Percentiles rank a stretch among this genome's conserved stretches.
phyloP scores from a whole-genome alignment of 2,888 invertebrate genomes.

The Argyresthia albistria region DNA sequence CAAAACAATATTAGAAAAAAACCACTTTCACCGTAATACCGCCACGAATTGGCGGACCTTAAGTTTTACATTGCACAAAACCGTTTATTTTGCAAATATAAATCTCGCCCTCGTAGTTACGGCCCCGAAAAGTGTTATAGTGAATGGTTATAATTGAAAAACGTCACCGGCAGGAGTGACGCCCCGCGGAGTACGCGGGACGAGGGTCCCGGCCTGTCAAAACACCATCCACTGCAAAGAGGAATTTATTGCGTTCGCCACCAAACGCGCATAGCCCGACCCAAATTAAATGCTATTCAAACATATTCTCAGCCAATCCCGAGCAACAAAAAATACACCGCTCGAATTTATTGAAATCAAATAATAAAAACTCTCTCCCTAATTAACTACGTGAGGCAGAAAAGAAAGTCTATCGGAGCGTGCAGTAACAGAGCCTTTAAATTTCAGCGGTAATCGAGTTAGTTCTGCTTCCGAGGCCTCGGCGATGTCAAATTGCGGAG shows the following conservation, averaged over 20 bases:
- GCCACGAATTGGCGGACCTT: too few relatives aligned
- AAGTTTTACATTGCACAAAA: neutral
- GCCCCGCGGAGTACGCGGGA: conserved; percentile 51
- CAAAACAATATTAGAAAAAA: too few relatives aligned
- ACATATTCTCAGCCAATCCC: neutral
- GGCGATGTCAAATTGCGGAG: conserved; percentile 46
- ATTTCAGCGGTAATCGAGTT: conserved; percentile 58
- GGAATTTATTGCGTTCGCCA: conserved; percentile 2
- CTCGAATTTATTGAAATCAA: neutral
- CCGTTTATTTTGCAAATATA: neutral
- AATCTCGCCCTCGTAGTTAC: conserved; percentile 16
- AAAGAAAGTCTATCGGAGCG: conserved; percentile 1
- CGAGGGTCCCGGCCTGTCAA: conserved; percentile 53
- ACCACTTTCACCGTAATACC: too few relatives aligned
- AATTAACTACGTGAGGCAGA: conserved; percentile 1
- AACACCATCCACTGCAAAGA: conserved; percentile 27
- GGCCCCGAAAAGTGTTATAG: conserved; percentile 45
- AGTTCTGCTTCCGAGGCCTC: conserved; percentile 26
- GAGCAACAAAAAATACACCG: neutral
- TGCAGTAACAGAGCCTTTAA: conserved; percentile 21
- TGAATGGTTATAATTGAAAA: conserved; percentile 61
- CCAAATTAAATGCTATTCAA: neutral
- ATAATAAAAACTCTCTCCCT: neutral
- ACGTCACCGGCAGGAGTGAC: conserved; percentile 50
- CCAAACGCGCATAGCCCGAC: neutral